These are phyloP conservation scores for Sparidentex hasta DNA, from an alignment of 2,797 vertebrate genomes.

Conservation along the genomic window DNA sequence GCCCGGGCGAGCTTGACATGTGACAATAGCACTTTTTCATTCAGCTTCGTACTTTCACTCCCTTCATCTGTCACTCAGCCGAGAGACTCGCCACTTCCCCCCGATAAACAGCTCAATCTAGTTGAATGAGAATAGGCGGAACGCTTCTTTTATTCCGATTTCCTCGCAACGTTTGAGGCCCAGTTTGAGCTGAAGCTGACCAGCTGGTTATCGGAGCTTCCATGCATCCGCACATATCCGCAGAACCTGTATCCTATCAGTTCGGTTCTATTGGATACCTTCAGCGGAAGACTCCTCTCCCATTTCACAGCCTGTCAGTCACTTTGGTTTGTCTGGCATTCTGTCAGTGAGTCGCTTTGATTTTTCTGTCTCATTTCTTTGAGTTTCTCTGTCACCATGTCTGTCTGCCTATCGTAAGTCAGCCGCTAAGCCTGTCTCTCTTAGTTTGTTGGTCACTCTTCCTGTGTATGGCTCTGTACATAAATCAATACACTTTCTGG, in stretches of 20 bases:
- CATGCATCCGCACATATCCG: constrained; percentile 55
- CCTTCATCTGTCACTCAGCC: constrained; percentile 43
- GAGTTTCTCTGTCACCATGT: constrained; percentile 35
- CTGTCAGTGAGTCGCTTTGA: constrained; percentile 56
- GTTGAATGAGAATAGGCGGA: constrained; percentile 52
- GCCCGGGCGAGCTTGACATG: constrained; percentile 41
- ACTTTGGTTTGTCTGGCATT: constrained; percentile 57
- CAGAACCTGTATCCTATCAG: constrained; percentile 62
- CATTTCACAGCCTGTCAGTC: constrained; percentile 58
- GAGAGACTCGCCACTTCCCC: constrained; percentile 49
- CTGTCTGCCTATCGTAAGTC: constrained; percentile 23
- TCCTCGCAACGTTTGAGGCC: constrained; percentile 37
- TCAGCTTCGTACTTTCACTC: constrained; percentile 32
- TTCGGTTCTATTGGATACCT: constrained; percentile 59
- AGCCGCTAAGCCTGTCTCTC: constrained; percentile 10
- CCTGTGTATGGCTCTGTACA: too few species aligned
- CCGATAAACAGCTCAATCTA: constrained; percentile 67
- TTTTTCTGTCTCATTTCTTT: constrained; percentile 53
- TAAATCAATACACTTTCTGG: too few species aligned
- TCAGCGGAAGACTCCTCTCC: constrained; percentile 37
- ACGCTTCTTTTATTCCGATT: constrained; percentile 48
- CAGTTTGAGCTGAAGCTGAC: constrained; percentile 63
- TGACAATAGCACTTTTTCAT: constrained; percentile 57
- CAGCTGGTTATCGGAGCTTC: constrained; percentile 75
- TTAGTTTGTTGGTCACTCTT: neutral